These are phyloP conservation scores for Cordilura impudica DNA, from an alignment of 2,888 invertebrate species.

Conservation along the genomic window DNA sequence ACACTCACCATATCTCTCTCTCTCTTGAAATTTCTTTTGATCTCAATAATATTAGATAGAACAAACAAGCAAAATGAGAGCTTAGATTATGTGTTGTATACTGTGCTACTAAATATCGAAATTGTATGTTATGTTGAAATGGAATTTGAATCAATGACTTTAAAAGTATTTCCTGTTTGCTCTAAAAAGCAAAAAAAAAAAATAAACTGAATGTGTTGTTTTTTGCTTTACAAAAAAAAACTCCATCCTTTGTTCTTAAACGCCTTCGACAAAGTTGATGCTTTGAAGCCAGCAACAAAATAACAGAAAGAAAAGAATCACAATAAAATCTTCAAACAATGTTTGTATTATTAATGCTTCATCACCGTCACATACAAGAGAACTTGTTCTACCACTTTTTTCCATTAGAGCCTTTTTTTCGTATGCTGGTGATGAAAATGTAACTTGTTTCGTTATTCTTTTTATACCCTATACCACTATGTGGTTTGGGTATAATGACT, in stretches of 20 bases:
- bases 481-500: too few species aligned
- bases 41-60: not conserved
- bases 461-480: too few species aligned
- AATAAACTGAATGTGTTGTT: not conserved
- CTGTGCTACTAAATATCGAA: too few species aligned
- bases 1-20: not conserved
- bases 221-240: not conserved
- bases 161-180: constrained; percentile 12
- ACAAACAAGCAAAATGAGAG: not conserved
- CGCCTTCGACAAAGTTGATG: constrained; percentile 4
- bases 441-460: constrained; percentile 42
- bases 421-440: constrained; percentile 18
- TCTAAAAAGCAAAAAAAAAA: not conserved
- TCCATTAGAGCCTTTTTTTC: constrained; percentile 15
- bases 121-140: not conserved
- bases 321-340: constrained; percentile 18
- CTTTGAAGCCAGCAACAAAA: not conserved
- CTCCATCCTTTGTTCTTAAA: constrained; percentile 28
- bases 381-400: constrained; percentile 19
- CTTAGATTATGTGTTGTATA: not conserved
- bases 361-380: not conserved
- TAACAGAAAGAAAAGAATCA: not conserved
- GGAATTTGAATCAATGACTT: not conserved
- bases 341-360: constrained; percentile 7
- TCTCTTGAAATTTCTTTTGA: not conserved